Base-by-base conservation (phyloP, 2,797 vertebrate species). In the Arrhamphus sclerolepis region DNA sequence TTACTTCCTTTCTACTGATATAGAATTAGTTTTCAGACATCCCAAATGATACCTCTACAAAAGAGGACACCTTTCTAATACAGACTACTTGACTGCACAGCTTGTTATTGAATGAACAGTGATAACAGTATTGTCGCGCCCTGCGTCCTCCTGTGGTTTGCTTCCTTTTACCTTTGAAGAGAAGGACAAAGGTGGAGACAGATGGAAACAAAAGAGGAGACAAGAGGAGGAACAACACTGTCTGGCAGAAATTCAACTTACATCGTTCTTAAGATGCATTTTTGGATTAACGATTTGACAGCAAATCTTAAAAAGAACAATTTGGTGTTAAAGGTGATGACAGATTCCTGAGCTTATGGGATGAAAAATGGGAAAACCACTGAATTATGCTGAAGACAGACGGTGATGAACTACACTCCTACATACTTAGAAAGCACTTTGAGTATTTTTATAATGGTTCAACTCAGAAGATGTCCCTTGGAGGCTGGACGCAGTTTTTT, bases 1-100 rank as follows among this genome's bases (percentile, higher is more conserved):
- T 61, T 52, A 70, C 68, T 86, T 88, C 82, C 83, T 71, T 70
- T 77, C 72, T 79, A 50, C 75, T 28, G 54, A 74, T 71, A 64
- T 9, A 65, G 70, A 77, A 70, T 81, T 85, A 46, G 60, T 70
- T 73, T 70, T 77, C 75, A 78, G 78, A 85, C 70, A 67, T 78
- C 77, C 62, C 57, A 53, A 68, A 31, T 38, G 58, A 81, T 74
- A 77, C 70, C 70, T 49, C 44, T 28, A 68, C 64, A 73, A 49
- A 73, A 68, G 46, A 61, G 63, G 68, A 82, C 66, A 80, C 66
- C 66, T 65, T 56, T n/a, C 66, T 52, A 34, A 81, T 72, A 69
- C 70, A 67, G 65, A 72, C 66, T 70, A 83, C 68, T 56, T 58
- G 41, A 44, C 69, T 20, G 65, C 31, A 19, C 54, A 56, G 60